These are phyloP conservation scores for Corythornis madagascariensis DNA, from an alignment of 2,113 vertebrate genomes.

Conservation along the genomic window DNA sequence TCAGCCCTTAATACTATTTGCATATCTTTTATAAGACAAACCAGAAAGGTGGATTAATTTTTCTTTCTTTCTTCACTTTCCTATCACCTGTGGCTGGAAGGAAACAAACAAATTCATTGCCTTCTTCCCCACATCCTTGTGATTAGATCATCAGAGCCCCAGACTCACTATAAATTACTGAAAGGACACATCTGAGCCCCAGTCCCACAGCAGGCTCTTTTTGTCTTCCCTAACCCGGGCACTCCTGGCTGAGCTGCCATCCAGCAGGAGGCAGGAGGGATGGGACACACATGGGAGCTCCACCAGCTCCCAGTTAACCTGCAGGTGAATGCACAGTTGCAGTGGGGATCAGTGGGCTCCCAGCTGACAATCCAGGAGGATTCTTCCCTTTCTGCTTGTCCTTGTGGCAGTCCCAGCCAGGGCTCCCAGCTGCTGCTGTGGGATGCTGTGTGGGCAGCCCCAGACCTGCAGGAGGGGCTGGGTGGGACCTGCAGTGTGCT, in stretches of 20 bases:
- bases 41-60: conserved; percentile 45
- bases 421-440: background rate
- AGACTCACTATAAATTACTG: conserved; percentile 29
- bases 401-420: background rate
- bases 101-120: conserved; percentile 31
- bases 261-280: background rate
- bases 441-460: background rate
- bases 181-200: conserved; percentile 55
- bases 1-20: conserved; percentile 7
- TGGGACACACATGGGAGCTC: background rate
- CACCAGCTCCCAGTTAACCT: accelerated
- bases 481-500: no score
- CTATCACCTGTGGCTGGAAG: conserved; percentile 46
- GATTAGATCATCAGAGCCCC: conserved; percentile 36
- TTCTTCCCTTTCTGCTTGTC: background rate
- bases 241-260: background rate
- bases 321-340: accelerated
- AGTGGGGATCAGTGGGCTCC: background rate
- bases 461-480: background rate
- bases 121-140: conserved; percentile 38
- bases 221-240: background rate
- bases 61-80: background rate
- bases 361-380: background rate
- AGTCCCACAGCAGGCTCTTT: background rate
- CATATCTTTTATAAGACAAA: conserved; percentile 45